phyloP scores from a whole-genome alignment of 2,113 vertebrate genomes.

The Myrmecophaga tridactyla region DNA sequence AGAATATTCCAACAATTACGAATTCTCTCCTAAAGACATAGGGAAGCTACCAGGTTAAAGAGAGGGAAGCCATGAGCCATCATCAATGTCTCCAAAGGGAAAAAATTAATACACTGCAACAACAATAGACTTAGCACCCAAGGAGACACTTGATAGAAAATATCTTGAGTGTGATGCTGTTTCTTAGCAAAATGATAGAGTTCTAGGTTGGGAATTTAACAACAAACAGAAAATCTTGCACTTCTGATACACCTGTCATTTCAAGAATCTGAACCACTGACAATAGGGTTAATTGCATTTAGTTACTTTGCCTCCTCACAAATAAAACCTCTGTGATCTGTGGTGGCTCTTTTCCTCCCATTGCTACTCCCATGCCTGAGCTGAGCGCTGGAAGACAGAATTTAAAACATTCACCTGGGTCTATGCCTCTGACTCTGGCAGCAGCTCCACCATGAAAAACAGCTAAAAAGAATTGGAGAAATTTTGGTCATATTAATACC shows the following conservation, averaged over 20 bases:
- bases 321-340: not conserved
- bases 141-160: slow-evolving; percentile 67
- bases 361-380: not conserved
- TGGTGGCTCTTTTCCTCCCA: not conserved
- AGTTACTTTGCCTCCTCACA: not conserved
- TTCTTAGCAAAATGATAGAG: slow-evolving; percentile 65
- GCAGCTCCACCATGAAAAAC: not conserved
- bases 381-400: not conserved
- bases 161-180: slow-evolving; percentile 62
- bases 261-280: not conserved
- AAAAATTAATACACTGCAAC: slow-evolving; percentile 44
- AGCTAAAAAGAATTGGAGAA: not conserved
- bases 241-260: not conserved
- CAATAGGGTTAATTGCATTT: not conserved
- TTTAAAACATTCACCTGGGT: not conserved
- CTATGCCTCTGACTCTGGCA: not conserved
- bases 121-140: slow-evolving; percentile 53
- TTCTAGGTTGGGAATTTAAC: slow-evolving; percentile 62
- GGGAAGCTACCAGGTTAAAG: slow-evolving; percentile 73
- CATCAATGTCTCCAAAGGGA: slow-evolving; percentile 40
- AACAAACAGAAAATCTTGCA: not conserved
- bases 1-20: slow-evolving; percentile 83
- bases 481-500: not conserved
- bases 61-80: slow-evolving; percentile 61
- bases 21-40: slow-evolving; percentile 77